Conservation (phyloP, 2,113 vertebrate genomes). For the Alosa alosa region DNA sequence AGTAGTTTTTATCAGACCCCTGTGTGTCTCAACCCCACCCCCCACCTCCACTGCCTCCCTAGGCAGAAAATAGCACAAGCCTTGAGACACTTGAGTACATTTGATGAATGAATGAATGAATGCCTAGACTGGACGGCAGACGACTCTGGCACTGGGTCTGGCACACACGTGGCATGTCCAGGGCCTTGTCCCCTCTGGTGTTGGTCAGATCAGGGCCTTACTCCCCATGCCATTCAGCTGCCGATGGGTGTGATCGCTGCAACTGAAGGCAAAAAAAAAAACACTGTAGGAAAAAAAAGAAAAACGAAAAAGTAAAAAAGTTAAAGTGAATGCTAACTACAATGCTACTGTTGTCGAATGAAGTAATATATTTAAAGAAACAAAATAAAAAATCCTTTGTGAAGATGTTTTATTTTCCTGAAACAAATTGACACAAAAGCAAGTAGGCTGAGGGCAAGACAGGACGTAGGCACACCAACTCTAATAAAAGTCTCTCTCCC, state of each 20-base stretch:
- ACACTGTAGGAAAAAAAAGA: not conserved
- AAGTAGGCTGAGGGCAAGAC: not conserved
- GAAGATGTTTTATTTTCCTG: slow-evolving; percentile 46
- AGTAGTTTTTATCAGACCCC: slow-evolving; percentile 52
- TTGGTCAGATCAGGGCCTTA: not conserved
- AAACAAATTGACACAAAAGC: slow-evolving; percentile 37
- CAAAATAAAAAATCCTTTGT: slow-evolving; percentile 10
- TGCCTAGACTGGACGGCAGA: not conserved
- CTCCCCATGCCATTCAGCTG: not conserved
- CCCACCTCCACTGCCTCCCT: slow-evolving; percentile 56
- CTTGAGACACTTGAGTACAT: slow-evolving; percentile 55
- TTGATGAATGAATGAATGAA: slow-evolving; percentile 25
- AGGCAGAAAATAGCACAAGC: slow-evolving; percentile 73
- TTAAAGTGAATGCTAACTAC: slow-evolving; percentile 22
- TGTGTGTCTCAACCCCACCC: slow-evolving; percentile 12
- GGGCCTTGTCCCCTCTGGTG: not conserved
- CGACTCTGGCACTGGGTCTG: not conserved
- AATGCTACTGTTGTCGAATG: slow-evolving; percentile 48
- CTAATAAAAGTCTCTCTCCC: not conserved
- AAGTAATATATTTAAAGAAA: slow-evolving; percentile 51
- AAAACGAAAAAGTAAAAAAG: not conserved
- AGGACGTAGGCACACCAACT: not conserved
- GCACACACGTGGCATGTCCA: not conserved
- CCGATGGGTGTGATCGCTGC: slow-evolving; percentile 32
- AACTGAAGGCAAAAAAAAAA: slow-evolving; percentile 29